Percentiles rank a stretch among this genome's conserved stretches.
Evolutionary conservation across 2,113 vertebrate species (phyloP).

Genomic region (Pelvicachromis taeniatus): DNA sequence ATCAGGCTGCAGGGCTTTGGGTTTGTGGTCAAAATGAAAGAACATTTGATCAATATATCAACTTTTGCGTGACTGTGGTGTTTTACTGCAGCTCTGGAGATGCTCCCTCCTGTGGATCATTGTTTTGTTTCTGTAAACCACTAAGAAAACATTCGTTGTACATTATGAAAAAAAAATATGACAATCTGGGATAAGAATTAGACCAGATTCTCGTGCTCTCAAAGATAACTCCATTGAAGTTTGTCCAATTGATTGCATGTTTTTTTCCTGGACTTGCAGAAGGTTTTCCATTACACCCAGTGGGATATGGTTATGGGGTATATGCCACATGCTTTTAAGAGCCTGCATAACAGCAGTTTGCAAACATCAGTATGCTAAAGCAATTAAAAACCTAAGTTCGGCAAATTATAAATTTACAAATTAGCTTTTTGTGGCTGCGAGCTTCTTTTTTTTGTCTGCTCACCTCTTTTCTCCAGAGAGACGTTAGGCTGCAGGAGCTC

Average conservation of each 20-base stretch:
- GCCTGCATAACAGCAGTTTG: background rate
- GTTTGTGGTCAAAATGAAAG: background rate
- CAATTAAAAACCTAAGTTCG: background rate
- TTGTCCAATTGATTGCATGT: too few species aligned
- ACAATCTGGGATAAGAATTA: background rate
- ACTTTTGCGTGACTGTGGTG: background rate
- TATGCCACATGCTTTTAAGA: background rate
- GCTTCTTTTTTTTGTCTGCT: background rate
- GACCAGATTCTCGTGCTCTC: background rate
- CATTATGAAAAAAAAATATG: too few species aligned
- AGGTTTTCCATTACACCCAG: fast-evolving
- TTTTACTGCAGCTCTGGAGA: background rate
- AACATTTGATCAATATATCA: background rate
- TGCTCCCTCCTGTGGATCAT: background rate
- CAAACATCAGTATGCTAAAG: too few species aligned
- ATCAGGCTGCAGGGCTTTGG: background rate
- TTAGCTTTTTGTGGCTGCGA: background rate
- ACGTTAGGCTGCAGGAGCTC: constrained; percentile 19
- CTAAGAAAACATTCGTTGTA: background rate
- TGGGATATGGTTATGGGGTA: background rate
- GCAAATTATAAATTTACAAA: background rate
- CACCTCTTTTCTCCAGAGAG: background rate
- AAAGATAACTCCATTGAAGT: background rate
- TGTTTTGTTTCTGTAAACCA: background rate
- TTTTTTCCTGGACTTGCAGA: too few species aligned